These are phyloP conservation scores for Steinernema hermaphroditum DNA, from an alignment of 2,888 invertebrate species.

Conservation along the genomic window DNA sequence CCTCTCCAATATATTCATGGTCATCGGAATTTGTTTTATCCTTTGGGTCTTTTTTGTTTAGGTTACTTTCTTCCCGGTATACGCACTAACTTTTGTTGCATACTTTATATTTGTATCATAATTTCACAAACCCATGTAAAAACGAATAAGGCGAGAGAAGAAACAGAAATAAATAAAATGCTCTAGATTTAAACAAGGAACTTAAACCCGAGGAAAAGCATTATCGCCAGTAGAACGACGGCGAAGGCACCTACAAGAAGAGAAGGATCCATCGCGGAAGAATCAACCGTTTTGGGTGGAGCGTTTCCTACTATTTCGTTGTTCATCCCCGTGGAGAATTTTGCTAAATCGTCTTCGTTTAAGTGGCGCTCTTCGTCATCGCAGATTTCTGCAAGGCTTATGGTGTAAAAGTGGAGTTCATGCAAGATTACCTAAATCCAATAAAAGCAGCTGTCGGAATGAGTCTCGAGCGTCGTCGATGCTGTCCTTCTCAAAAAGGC, in stretches of 20 bases:
- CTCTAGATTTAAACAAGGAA: background rate
- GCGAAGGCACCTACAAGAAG: background rate
- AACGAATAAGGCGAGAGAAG: background rate
- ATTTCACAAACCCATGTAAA: slow-evolving; percentile 16
- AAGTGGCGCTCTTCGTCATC: slow-evolving; percentile 22
- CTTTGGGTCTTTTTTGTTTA: slow-evolving; percentile 58
- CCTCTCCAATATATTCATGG: slow-evolving; percentile 60
- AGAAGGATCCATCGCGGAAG: slow-evolving; percentile 19
- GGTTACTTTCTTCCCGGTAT: background rate
- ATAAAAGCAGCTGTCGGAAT: slow-evolving; percentile 2
- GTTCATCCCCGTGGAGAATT: slow-evolving; percentile 15
- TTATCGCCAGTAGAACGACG: background rate
- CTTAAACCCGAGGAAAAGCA: slow-evolving; percentile 6
- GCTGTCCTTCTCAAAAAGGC: slow-evolving; percentile 27
- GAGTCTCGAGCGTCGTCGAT: slow-evolving; percentile 19
- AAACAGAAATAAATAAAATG: background rate
- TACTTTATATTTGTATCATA: slow-evolving; percentile 13
- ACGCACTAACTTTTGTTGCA: background rate
- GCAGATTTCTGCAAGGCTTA: background rate
- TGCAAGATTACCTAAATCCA: slow-evolving; percentile 4
- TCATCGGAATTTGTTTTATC: slow-evolving; percentile 61
- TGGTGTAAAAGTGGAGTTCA: background rate
- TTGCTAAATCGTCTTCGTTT: slow-evolving; percentile 17
- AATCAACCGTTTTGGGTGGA: background rate
- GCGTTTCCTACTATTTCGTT: slow-evolving; percentile 1